Base-by-base conservation (phyloP, 2,113 vertebrate species). In the Grammomys dolichurus region DNA sequence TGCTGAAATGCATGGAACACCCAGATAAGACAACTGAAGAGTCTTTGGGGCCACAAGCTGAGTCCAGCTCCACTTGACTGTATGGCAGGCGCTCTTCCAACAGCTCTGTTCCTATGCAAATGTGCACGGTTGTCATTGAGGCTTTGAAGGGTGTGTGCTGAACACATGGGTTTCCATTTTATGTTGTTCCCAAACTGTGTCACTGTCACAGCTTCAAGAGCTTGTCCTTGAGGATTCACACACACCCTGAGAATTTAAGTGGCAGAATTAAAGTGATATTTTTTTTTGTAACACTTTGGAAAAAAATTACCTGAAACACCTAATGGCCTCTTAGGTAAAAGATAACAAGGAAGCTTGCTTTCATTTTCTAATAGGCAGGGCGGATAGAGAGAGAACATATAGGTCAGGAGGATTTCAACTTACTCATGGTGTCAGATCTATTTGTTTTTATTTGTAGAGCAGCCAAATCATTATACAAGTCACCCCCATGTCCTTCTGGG, bases 381-480 rank as follows among this genome's bases (percentile, higher is more conserved):
- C 10, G 48, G 46, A 16, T 0, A 51, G 1, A 43, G 26, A 58
- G 92, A 75, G 65, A 82, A 12, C 94, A 20, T 19, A 36, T 19
- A 40, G 36, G 40, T 46, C 75, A 11, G 51, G 48, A 67, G 43
- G 67, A 87, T 85, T 93, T 95, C 63, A 33, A 75, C 24, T 54
- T 91, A 67, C 60, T 84, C 72, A 72, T 9, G 3, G 4, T 19
- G 22, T 96, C 84, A 87, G 31, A 90, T 33, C 81, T 43, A 92
- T 94, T 93, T 95, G 91, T 93, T 80, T 95, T 90, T 43, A 90
- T 92, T 95, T 90, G 86, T 75, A 88, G 12, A n/a, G 16, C 2
- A 3, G 91, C 78, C 91, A 94, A 67, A 87, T 48, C 84, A 73
- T 90, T 94, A 56, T 77, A 91, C 36, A 91, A 96, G 84, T 65